Base-by-base conservation (phyloP, 1,140 invertebrate genomes). In the Drosophila kurseongensis region DNA sequence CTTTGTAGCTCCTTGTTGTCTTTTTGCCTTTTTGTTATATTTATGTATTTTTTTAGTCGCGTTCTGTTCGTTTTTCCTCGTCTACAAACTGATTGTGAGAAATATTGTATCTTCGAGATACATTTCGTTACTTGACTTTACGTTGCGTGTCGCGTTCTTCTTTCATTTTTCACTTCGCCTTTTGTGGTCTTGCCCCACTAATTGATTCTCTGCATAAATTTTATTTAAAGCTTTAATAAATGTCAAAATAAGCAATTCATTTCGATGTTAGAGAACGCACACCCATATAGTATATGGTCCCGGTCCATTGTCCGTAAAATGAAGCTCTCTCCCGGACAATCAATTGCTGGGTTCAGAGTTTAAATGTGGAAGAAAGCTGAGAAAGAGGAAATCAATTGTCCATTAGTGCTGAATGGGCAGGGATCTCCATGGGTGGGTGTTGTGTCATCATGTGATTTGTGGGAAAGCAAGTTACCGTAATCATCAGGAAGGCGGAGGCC, bases 211-310 rank as follows among this genome's bases (percentile, higher is more conserved):
- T 89, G 84, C 84, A 89, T 90, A 90, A 90, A 90, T 88, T 90
- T 83, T 85, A 90, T 90, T 90, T 88, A 90, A 90, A 90, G 88
- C 86, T 80, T 83, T 82, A 88, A 90, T 90, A 90, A 90, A 90
- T 90, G 88, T 90, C 88, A 90, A 90, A 90, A 90, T 90, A 90
- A 90, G 88, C 86, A 90, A 90, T 90, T 90, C 86, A 90, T 90
- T 90, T 90, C 73, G 86, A 90, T 90, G 84, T 88, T 88, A 89
- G 84, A 90, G 78, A 75, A 78, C 56, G 36, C 44, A 52, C 62
- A 78, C 80, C 62, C 75, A 75, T 56, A 59, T 47, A 54, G 44
- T 58, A 71, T 38, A 55, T 45, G 27, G 6, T 18, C 18, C 18
- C 45, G 35, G 16, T 44, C 52, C 54, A 68, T 57, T 52, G 68